Conservation (phyloP, 2,113 vertebrate species). For the Rhabdomys dilectus region DNA sequence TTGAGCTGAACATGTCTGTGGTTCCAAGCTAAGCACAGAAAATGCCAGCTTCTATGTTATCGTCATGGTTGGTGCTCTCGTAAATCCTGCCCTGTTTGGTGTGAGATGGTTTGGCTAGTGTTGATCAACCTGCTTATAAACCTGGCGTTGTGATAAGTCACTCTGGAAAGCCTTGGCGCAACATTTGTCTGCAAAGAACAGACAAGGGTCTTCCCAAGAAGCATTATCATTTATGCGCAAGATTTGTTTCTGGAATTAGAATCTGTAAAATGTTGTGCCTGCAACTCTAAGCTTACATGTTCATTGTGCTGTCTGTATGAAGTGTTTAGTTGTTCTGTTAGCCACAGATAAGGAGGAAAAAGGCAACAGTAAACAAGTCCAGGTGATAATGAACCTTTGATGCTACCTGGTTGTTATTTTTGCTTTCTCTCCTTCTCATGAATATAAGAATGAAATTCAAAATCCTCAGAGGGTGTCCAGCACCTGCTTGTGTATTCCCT, state of each 20-base stretch:
- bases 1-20: conserved; percentile 25
- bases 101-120: conserved; percentile 58
- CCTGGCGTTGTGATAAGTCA: conserved; percentile 70
- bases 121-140: conserved; percentile 71
- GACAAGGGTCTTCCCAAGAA: conserved; percentile 65
- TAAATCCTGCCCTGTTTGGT: conserved; percentile 73
- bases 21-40: conserved; percentile 74
- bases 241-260: conserved; percentile 56
- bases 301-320: conserved; percentile 50
- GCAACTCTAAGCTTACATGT: not conserved
- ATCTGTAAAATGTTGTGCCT: conserved; percentile 22
- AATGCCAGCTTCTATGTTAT: conserved; percentile 50
- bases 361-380: conserved; percentile 18
- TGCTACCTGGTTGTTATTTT: conserved; percentile 58
- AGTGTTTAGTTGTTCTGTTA: conserved; percentile 57
- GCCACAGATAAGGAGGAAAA: conserved; percentile 56
- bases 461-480: conserved; percentile 38
- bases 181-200: conserved; percentile 59
- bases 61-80: conserved; percentile 7
- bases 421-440: conserved; percentile 13
- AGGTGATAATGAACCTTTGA: conserved; percentile 67
- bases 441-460: conserved; percentile 60
- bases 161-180: conserved; percentile 66
- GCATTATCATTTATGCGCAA: conserved; percentile 52
- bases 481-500: conserved; percentile 33